Evolutionary conservation across 2,797 vertebrate species (phyloP), one percentile per base, ranked within the genome.

Genomic region (Chanos chanos): DNA sequence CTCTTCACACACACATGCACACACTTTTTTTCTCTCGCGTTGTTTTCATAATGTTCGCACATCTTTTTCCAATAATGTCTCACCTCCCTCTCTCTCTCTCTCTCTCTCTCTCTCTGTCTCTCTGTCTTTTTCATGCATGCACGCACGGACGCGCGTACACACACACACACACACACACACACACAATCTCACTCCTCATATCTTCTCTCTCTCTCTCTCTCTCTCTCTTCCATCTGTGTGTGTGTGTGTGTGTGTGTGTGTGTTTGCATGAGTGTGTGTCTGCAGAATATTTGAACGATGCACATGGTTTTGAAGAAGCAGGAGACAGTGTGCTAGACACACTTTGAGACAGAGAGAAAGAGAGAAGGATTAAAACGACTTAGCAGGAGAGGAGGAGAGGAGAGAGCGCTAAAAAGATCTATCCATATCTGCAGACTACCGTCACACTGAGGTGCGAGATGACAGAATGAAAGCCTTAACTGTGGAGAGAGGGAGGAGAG

Each of bases 401-500:
- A 71, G 70, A 71, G 68, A 71, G 70, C 71, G 68, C 64, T 54
- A 66, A 68, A 52, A 81, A 61, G 22, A 54, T 48, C n/a, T 51
- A 61, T 59, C 5, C 12, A 61, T 61, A 62, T 78, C 74, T 75
- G 68, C 75, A 81, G 69, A 72, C 72, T 79, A 75, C 53, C 47
- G 68, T 78, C 68, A 79, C 74, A 71, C 80, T 45, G 71, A 71
- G 80, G 79, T 81, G 77, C 69, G 77, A 73, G 77, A 83, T 78
- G 76, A 77, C 76, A 83, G 36, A 70, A 87, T 80, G 77, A 81
- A 85, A 77, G 77, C 71, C 52, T 65, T 67, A 66, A 74, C 74
- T 76, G 72, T 68, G 68, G 73, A 81, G 82, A 78, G 50, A 71
- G 64, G 34, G 7, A 60, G 16, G 25, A n/a, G 40, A 47, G 15